Evolutionary conservation across 2,888 invertebrate genomes (phyloP).

Genomic region (Eurois occulta): DNA sequence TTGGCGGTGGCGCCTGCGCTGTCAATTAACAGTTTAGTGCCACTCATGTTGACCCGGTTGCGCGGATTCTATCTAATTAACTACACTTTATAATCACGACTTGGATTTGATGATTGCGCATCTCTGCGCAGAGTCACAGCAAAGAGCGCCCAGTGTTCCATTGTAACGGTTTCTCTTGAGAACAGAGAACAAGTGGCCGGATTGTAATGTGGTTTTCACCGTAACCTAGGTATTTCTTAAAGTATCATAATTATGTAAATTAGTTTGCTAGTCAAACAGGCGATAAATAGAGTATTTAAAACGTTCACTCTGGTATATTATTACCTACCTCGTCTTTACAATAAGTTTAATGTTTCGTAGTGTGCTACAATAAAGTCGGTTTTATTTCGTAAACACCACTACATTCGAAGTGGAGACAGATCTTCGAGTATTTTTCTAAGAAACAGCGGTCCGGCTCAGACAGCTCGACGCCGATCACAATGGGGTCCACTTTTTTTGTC

Average conservation of each 20-base stretch:
- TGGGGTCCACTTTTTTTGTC: constrained; percentile 83
- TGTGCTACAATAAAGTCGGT: constrained; percentile 36
- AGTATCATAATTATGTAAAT: constrained; percentile 26
- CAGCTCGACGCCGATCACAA: constrained; percentile 89
- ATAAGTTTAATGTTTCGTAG: constrained; percentile 3
- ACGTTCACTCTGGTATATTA: background rate
- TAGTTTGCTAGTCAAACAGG: constrained; percentile 2
- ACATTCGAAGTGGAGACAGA: constrained; percentile 67
- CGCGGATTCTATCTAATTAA: constrained; percentile 70
- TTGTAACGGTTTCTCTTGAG: constrained; percentile 56
- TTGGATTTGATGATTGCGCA: constrained; percentile 46
- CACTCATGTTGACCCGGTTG: constrained; percentile 78
- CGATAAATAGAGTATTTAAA: constrained; percentile 10
- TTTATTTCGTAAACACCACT: constrained; percentile 49
- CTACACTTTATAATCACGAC: constrained; percentile 57
- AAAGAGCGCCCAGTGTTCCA: constrained; percentile 37
- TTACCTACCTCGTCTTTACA: constrained; percentile 1
- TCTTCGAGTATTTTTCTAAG: constrained; percentile 79
- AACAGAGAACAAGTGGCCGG: constrained; percentile 37
- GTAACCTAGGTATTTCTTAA: constrained; percentile 47
- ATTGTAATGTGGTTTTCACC: constrained; percentile 50
- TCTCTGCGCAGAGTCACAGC: constrained; percentile 36
- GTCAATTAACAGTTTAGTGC: constrained; percentile 79
- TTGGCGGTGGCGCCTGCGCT: constrained; percentile 74
- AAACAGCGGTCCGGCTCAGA: constrained; percentile 84